Conservation (phyloP, 2,888 invertebrate genomes). For the Drosophila crucigera region DNA sequence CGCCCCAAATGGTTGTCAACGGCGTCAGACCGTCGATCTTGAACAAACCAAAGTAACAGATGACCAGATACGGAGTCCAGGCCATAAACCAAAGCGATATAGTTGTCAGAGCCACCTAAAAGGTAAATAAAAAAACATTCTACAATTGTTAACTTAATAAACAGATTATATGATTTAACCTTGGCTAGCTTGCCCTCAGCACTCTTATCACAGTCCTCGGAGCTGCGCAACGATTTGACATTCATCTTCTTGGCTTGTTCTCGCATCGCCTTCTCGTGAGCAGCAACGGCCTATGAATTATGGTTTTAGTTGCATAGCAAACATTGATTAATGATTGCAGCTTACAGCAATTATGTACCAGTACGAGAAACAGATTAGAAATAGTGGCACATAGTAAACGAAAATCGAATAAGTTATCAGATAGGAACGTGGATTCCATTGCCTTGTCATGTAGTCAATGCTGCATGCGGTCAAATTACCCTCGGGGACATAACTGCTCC, state of each 20-base stretch:
- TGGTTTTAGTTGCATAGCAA: constrained; percentile 9
- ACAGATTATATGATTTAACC: constrained; percentile 14
- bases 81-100: constrained; percentile 96
- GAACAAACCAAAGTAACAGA: constrained; percentile 93
- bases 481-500: constrained; percentile 96
- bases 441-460: constrained; percentile 92
- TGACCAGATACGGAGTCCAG: constrained; percentile 95
- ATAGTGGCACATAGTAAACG: constrained; percentile 91
- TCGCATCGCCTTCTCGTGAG: constrained; percentile 93
- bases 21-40: constrained; percentile 91
- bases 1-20: constrained; percentile 94
- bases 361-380: constrained; percentile 94
- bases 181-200: constrained; percentile 95
- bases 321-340: background rate
- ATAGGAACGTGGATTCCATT: constrained; percentile 92
- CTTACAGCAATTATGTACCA: constrained; percentile 92
- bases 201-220: constrained; percentile 91
- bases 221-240: constrained; percentile 93
- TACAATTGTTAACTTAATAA: background rate
- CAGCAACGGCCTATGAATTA: constrained; percentile 55
- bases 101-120: constrained; percentile 92
- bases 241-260: constrained; percentile 98
- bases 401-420: constrained; percentile 91
- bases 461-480: constrained; percentile 98
- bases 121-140: background rate